These are phyloP conservation scores for Aphidius gifuensis DNA, from an alignment of 1,140 invertebrate genomes.

Conservation along the genomic window DNA sequence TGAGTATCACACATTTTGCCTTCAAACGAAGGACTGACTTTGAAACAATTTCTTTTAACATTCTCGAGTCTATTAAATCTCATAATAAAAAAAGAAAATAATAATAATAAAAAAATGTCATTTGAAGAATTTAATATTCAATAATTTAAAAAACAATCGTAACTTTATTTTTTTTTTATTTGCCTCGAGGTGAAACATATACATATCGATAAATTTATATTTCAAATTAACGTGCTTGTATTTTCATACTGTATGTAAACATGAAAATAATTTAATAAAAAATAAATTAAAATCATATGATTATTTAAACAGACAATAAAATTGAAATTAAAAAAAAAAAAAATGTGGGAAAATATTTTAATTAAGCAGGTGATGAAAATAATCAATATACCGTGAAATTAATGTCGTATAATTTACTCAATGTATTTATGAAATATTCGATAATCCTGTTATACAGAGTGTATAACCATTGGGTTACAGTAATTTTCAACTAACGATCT, in stretches of 20 bases:
- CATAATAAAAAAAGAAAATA: too few relatives aligned
- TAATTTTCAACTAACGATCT: conserved; percentile 1
- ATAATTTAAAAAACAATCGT: too few relatives aligned
- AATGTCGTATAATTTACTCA: conserved; percentile 9
- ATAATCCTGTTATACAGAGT: conserved; percentile 7
- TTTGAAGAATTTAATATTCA: too few relatives aligned
- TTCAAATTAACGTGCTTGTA: too few relatives aligned
- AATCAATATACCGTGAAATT: conserved; percentile 19
- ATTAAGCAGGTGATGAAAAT: conserved; percentile 9
- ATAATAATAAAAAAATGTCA: too few relatives aligned
- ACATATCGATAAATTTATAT: too few relatives aligned
- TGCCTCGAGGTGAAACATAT: too few relatives aligned
- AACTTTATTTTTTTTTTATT: too few relatives aligned
- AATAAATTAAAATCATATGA: neutral
- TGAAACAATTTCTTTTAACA: too few relatives aligned
- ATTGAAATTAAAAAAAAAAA: neutral
- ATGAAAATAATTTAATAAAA: neutral
- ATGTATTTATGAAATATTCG: neutral
- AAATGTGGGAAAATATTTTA: conserved; percentile 5
- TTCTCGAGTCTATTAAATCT: too few relatives aligned
- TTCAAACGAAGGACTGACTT: neutral
- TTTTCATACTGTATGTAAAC: neutral
- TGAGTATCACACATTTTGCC: neutral
- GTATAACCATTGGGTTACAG: neutral
- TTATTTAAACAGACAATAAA: neutral